Evolutionary conservation across 2,888 invertebrate species (phyloP).

Genomic region (Euplagia quadripunctaria): DNA sequence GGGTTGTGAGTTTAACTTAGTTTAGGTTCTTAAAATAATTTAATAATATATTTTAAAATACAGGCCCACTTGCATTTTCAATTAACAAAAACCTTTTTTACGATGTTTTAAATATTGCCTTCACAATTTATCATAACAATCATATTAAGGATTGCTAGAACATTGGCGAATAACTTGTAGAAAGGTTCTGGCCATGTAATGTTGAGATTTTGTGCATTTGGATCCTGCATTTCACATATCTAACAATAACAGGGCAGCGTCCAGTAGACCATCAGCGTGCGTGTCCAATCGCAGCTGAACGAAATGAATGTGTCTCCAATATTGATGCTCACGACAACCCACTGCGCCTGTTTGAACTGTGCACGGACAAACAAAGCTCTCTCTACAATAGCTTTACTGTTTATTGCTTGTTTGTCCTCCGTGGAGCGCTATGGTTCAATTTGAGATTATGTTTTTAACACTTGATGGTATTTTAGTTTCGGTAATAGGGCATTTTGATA

Average conservation of each 20-base stretch:
- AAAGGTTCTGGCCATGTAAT: not conserved
- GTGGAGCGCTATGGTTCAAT: conserved; percentile 5
- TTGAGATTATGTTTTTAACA: conserved; percentile 5
- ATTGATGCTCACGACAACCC: conserved; percentile 38
- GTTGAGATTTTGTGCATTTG: not conserved
- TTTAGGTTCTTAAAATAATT: not conserved
- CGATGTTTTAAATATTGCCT: not conserved
- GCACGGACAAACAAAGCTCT: conserved; percentile 28
- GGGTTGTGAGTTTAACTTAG: not conserved
- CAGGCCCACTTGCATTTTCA: not conserved
- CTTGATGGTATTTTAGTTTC: not conserved
- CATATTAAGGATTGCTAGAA: not conserved
- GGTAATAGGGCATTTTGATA: not conserved
- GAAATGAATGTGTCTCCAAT: conserved; percentile 33
- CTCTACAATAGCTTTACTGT: conserved; percentile 10
- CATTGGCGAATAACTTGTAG: not conserved
- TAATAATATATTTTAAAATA: not conserved
- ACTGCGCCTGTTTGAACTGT: conserved; percentile 30
- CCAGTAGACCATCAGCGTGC: conserved; percentile 32
- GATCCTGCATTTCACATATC: not conserved
- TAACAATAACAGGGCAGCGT: not conserved
- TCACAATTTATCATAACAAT: not conserved
- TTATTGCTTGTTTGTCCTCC: conserved; percentile 1
- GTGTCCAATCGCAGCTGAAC: conserved; percentile 42
- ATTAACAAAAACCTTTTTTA: not conserved